Percentiles rank a stretch among this genome's conserved stretches.
These are phyloP conservation scores for Drosophila willistoni DNA, from an alignment of 1,140 invertebrate genomes.

Conservation along the genomic window DNA sequence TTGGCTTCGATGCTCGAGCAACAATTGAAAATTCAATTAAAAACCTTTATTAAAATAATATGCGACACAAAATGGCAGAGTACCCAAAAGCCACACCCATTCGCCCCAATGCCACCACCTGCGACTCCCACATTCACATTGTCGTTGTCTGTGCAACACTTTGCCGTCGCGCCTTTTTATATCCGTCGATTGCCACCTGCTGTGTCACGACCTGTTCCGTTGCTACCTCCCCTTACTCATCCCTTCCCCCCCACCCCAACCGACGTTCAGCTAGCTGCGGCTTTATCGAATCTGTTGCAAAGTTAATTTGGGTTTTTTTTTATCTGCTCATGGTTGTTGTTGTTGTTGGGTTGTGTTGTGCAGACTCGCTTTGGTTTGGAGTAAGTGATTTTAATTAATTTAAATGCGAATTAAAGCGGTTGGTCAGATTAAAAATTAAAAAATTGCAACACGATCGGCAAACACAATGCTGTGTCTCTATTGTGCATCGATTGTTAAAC, in stretches of 20 bases:
- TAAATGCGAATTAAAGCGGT: constrained; percentile 78
- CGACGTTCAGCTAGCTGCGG: constrained; percentile 46
- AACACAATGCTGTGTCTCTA: constrained; percentile 39
- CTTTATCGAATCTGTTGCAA: constrained; percentile 68
- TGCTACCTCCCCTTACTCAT: constrained; percentile 10
- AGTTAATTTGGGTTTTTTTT: constrained; percentile 77
- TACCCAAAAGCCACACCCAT: constrained; percentile 7
- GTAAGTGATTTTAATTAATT: constrained; percentile 81
- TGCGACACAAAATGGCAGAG: constrained; percentile 55
- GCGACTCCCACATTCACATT: not conserved
- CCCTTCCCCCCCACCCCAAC: constrained; percentile 6
- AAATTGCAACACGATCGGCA: constrained; percentile 56
- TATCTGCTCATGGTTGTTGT: constrained; percentile 25
- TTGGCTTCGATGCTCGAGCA: constrained; percentile 41
- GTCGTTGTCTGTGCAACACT: constrained; percentile 26
- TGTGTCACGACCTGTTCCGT: constrained; percentile 31
- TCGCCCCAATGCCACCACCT: not conserved
- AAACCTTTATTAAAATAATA: constrained; percentile 82
- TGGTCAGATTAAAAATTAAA: constrained; percentile 74
- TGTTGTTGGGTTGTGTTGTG: constrained; percentile 34
- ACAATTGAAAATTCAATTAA: constrained; percentile 82
- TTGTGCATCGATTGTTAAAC: constrained; percentile 28
- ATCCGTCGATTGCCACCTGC: constrained; percentile 61
- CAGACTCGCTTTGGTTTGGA: constrained; percentile 44
- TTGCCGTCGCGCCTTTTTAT: constrained; percentile 62